Evolutionary conservation across 37 sponge, comb jelly and placozoan species (phyloP), one percentile per base, ranked within the genome.

Genomic region (Halichondria panicea): DNA sequence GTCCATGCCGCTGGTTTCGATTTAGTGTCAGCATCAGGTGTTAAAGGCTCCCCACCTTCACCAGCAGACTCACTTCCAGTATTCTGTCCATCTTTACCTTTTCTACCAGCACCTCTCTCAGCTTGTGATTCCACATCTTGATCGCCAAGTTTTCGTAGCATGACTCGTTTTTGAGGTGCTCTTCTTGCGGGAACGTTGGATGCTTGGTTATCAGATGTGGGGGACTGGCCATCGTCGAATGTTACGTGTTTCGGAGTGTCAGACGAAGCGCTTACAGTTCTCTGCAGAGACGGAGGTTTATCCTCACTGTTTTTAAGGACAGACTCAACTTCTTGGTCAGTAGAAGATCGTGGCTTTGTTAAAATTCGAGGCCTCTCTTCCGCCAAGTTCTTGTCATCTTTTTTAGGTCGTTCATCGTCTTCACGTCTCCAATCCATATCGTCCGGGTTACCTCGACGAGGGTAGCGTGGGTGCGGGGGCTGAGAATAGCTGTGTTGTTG

Each of bases 131-230:
- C 57, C 0, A 24, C 5, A 4, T 67, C 50, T 46, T 50, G 56
- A 2, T 85, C 79, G 0, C 67, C 76, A 19, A 84, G 33, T 36
- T 86, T 66, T 4, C 87, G 55, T 8, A 79, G 59, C 81, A 86
- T 74, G 13, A 86, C 74, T 63, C 74, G 79, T 33, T 70, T 72
- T 3, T 70, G 80, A 25, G 39, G 55, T 19, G 36, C 43, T 22
- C 79, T 35, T 34, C 38, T 52, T 13, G 18, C 31, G 1, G 80
- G 57, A 3, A n/a, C 62, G 9, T 36, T 22, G 0, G 46, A 50
- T n/a, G 44, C 21, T 18, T 57, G 39, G 22, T 54, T 31, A 2
- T 74, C 76, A n/a, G 24, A n/a, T 12, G 30, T 0, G 13, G 42
- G 58, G 4, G 39, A 1, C 12, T 55, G 41, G 22, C 19, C 36